Evolutionary conservation across 1,140 invertebrate genomes (phyloP), one percentile per base, ranked within the genome.

Genomic region (Chrysoperla carnea): DNA sequence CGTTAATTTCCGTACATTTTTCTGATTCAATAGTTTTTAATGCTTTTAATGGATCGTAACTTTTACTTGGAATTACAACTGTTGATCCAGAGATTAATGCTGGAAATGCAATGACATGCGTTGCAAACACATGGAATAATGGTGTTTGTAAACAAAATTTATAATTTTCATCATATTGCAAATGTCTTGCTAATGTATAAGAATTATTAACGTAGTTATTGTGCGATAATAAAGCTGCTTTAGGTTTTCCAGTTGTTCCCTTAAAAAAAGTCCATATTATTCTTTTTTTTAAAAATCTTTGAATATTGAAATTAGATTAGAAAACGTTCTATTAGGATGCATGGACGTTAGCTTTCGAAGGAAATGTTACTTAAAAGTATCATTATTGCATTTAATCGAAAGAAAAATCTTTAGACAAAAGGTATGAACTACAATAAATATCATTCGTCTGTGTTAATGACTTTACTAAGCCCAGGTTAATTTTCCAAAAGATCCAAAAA

Each of bases 91-190:
- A 64, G 37, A 78, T 67, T 0, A 84, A 41, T 11, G 68, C 61
- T 1, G 55, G 59, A 1, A 86, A 50, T 41, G 78, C 61, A 0
- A 80, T 86, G 31, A 81, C 64, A 1, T 84, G 68, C 28, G 81
- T 76, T 0, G 88, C 92, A 57, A 84, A 90, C 11, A 81, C 89
- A 57, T 99, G 94, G 57, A 95, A 98, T 9, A 95, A 67, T 0
- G 93, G 93, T 1, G 88, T 84, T 59, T 90, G 79, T 0, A 81
- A 51, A 52, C 86, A 90, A 33, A 86, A 59, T 6, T 50, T 70
- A 27, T 67, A 64, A 42, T 67, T 64, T 37, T 62, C 61, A 40
- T 63, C 52, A 37, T 71, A 77, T 65, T 33, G 68, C 66, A 12
- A 73, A 58, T 46, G 84, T 68, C 41, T 64, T 60, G 0, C 75